A percentile compares a stretch with the other conserved stretches of the same genome.
Evolutionary conservation across 2,797 vertebrate genomes (phyloP).

Genomic region (Onychomys leucogaster): DNA sequence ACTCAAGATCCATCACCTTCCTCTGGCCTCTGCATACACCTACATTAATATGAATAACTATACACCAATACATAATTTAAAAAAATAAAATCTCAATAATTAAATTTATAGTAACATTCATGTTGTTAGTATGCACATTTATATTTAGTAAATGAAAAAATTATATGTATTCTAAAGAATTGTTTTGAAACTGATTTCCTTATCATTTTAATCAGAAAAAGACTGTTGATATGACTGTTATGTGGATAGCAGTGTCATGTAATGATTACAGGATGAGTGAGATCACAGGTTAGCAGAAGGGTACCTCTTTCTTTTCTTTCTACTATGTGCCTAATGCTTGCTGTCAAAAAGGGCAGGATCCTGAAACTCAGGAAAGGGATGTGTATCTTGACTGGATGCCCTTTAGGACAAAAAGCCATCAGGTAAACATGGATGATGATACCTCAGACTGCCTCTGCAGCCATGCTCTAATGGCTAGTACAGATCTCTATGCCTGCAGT

Average conservation of each 20-base stretch:
- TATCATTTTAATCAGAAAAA: background rate
- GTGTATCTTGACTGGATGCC: background rate
- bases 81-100: background rate
- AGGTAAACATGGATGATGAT: background rate
- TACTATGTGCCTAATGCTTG: background rate
- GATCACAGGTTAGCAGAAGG: background rate
- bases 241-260: background rate
- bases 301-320: background rate
- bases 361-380: background rate
- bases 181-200: background rate
- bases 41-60: background rate
- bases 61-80: background rate
- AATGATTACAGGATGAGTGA: background rate
- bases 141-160: background rate
- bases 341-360: background rate
- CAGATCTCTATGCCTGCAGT: background rate
- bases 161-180: background rate
- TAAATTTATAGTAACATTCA: background rate
- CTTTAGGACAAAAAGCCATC: background rate
- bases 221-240: background rate
- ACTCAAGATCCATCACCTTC: background rate
- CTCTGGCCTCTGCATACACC: background rate
- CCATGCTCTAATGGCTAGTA: background rate
- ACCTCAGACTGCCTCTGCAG: background rate
- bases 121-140: background rate